These are phyloP conservation scores for Prionailurus viverrinus DNA, from an alignment of 2,113 vertebrate species.

Conservation along the genomic window DNA sequence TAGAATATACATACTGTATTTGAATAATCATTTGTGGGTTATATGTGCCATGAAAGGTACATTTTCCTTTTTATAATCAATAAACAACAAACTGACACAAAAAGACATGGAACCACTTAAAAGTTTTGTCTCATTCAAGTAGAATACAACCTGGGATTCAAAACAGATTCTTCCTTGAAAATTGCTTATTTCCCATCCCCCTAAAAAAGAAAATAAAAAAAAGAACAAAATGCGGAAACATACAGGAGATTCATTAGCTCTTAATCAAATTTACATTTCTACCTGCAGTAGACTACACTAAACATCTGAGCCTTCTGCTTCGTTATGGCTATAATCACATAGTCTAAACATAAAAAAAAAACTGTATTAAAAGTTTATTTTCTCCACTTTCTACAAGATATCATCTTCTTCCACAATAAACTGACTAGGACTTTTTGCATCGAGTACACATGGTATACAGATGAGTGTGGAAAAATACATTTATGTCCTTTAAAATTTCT, in stretches of 20 bases:
- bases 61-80: constrained; percentile 37
- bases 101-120: constrained; percentile 25
- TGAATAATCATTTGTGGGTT: constrained; percentile 14
- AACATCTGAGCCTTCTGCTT: not conserved
- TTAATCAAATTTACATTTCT: not conserved
- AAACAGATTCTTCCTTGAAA: constrained; percentile 25
- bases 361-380: not conserved
- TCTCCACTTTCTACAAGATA: not conserved
- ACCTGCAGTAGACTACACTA: not conserved
- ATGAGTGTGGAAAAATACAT: constrained; percentile 29
- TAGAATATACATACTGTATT: not conserved
- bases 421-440: not conserved
- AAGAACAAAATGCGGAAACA: not conserved
- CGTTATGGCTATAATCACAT: not conserved
- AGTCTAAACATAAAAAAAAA: constrained; percentile 33
- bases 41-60: constrained; percentile 47
- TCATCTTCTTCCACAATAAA: not conserved
- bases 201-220: constrained; percentile 26
- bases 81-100: constrained; percentile 28
- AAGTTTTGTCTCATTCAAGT: constrained; percentile 27
- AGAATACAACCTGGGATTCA: constrained; percentile 25
- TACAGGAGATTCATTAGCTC: not conserved
- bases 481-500: constrained; percentile 24
- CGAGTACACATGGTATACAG: not conserved
- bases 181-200: not conserved